Evolutionary conservation across 2,888 invertebrate genomes (phyloP), one percentile per base, ranked within the genome.

Genomic region (Rapana venosa): DNA sequence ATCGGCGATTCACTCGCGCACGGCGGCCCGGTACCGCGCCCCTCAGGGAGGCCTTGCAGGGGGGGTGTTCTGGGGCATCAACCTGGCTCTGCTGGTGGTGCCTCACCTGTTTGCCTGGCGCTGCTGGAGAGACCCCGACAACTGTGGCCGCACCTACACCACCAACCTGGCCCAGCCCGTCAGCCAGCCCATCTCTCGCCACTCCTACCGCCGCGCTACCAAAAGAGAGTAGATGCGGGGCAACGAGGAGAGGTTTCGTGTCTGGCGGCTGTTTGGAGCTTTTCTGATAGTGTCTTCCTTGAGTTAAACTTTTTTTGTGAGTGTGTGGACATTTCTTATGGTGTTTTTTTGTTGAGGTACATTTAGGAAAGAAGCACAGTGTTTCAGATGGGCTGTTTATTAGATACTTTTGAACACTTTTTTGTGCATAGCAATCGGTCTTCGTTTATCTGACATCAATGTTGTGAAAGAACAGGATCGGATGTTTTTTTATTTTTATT

Each of bases 91-190:
- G 26, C 90, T 94, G 20, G 88, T 95, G 61, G 91, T 95, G 20
- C 95, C 95, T 22, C 95, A 95, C 74, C 89, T 95, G 8, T 93
- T 94, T 91, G 94, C 94, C 77, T 87, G 90, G 56, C 92, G 94
- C 87, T 94, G 94, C 87, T 90, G 92, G 87, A 90, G 90, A 36
- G 90, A 91, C 83, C 58, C 61, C 0, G 88, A 92, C 30, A 89
- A 84, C 35, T 92, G 90, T 87, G 92, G 92, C n/a, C 86, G 88
- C 20, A 91, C 92, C 70, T 90, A 90, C 87, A 91, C 90, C 35
- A 87, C 90, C 30, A 90, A 91, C 26, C 70, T 90, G 30, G 91
- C 92, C 20, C 90, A 90, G n/a, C 92, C 91, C 35, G 8, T 85
- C 47, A 26, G 22, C n/a, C 88, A 89, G 85, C 17, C 85, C 36